Evolutionary conservation across 2,113 vertebrate genomes (phyloP), one percentile per base, ranked within the genome.

Genomic region (Jacana jacana): DNA sequence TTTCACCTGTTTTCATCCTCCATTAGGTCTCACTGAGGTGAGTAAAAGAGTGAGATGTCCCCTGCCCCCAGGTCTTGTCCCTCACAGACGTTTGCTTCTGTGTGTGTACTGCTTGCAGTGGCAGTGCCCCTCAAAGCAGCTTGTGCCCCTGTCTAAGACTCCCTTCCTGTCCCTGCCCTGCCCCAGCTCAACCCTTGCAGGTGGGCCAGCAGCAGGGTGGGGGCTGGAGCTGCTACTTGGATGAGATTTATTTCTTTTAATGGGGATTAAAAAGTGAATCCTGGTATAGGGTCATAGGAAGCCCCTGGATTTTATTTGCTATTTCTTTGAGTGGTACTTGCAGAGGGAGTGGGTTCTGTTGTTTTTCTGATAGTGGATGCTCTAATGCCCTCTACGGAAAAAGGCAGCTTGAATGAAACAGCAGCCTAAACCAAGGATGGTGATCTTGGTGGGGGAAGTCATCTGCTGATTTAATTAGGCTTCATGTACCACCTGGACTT

Each of bases 1-100:
- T 86, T 66, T 49, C 20, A 76, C 23, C 31, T 13, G 11, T 40
- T n/a, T 17, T 46, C 46, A 15, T 3, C 4, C 28, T 73, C 11
- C 24, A 10, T 46, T 46, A 48, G 30, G n/a, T 13, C 31, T 83
- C 1, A 3, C 27, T 58, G n/a, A 54, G 33, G 39, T n/a, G 19
- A 31, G 4, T 0, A 2, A 44, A 44, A 58, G 22, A 72, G 7
- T 2, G 2, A 91, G 25, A 60, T 42, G 17, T n/a, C 30, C 39
- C 42, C 35, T 77, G 22, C 17, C 48, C 25, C 9, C 4, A 4
- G 18, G 16, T 30, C 42, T 64, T 2, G 0, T 51, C 61, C 35
- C 33, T 58, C 1, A 0, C n/a, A 58, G 57, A 40, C 0, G 0
- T 17, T 33, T 57, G 30, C 24, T 73, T 66, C 35, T 51, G 9